A percentile compares a stretch with the other conserved stretches of the same genome.
Conservation (phyloP, 2,888 invertebrate genomes). For the Sialis fuliginosa region DNA sequence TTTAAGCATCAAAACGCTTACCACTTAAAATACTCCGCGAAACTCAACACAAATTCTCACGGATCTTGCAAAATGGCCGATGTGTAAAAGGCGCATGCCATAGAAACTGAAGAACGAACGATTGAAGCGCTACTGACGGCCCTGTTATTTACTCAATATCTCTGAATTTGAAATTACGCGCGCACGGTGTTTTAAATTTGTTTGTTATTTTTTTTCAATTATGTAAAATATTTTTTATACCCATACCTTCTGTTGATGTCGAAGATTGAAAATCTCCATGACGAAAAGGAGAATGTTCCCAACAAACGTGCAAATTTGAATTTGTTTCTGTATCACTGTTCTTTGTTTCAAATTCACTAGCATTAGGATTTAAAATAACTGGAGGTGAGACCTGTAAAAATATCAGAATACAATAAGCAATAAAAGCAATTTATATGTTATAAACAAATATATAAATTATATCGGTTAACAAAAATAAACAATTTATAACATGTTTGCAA, state of each 20-base stretch:
- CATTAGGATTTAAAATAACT: conserved; percentile 20
- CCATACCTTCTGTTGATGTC: conserved; percentile 16
- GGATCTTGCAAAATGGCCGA: conserved; percentile 51
- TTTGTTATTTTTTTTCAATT: not conserved
- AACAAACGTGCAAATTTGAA: conserved; percentile 14
- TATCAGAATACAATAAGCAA: too few relatives aligned
- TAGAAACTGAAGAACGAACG: conserved; percentile 22
- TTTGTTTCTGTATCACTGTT: conserved; percentile 15
- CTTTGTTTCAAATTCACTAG: conserved; percentile 23
- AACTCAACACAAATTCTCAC: conserved; percentile 44
- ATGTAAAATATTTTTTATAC: conserved; percentile 2
- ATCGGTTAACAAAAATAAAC: too few relatives aligned
- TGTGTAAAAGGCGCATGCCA: conserved; percentile 42
- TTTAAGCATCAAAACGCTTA: conserved; percentile 22
- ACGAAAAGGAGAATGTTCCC: conserved; percentile 12
- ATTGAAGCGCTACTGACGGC: too few relatives aligned
- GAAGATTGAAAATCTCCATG: conserved; percentile 14
- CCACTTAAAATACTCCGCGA: conserved; percentile 38
- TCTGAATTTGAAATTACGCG: too few relatives aligned
- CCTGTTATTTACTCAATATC: too few relatives aligned
- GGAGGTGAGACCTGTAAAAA: conserved; percentile 20
- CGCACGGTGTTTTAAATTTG: too few relatives aligned
- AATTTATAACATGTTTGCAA: too few relatives aligned
- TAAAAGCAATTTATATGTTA: too few relatives aligned
- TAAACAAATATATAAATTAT: too few relatives aligned